Evolutionary conservation across 2,113 vertebrate species (phyloP).

Genomic region (Hiodon alosoides): DNA sequence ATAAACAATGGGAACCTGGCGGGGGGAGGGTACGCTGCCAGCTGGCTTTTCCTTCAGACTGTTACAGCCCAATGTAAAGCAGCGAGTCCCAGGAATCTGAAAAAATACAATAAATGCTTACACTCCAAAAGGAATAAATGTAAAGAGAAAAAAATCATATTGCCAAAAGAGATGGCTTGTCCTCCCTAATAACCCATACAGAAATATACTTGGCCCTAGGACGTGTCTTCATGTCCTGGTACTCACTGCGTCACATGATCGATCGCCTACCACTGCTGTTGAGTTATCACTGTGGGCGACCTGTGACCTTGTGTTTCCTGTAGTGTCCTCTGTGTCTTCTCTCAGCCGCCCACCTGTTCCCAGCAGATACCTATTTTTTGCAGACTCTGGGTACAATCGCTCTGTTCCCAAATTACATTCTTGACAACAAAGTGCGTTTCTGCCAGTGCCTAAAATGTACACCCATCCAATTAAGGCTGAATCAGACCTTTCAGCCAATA

Average conservation of each 20-base stretch:
- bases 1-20: conserved; percentile 55
- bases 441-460: background rate
- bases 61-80: background rate
- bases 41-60: conserved; percentile 39
- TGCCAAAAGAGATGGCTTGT: background rate
- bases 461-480: background rate
- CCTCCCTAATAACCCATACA: background rate
- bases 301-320: background rate
- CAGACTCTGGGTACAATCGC: background rate
- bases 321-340: background rate
- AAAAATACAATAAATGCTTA: background rate
- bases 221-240: background rate
- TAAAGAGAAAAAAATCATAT: background rate
- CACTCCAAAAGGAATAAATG: background rate
- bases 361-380: background rate
- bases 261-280: background rate
- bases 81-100: background rate
- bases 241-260: background rate
- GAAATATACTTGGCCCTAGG: too few relatives aligned
- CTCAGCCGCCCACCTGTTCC: background rate
- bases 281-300: background rate
- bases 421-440: background rate
- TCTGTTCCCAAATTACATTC: background rate
- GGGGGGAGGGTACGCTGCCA: conserved; percentile 37
- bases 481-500: conserved; percentile 1